A percentile compares a stretch with the other conserved stretches of the same genome.
Evolutionary conservation across 2,797 vertebrate genomes (phyloP).

Genomic region (Echiichthys vipera): DNA sequence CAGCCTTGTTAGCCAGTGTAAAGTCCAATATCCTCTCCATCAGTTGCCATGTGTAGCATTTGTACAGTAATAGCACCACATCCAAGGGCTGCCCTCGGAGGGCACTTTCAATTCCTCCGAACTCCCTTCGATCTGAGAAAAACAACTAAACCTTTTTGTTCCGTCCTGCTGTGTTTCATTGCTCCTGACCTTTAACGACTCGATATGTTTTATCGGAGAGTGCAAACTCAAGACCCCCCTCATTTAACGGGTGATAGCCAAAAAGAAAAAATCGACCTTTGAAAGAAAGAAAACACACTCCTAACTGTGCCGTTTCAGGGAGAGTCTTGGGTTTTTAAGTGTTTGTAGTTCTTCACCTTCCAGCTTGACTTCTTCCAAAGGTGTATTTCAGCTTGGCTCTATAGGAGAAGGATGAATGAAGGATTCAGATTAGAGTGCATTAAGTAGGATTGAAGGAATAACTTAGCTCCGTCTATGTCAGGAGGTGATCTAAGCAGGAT

Average conservation of each 20-base stretch:
- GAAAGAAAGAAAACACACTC: background rate
- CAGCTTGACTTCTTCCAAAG: background rate
- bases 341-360: slow-evolving; percentile 10
- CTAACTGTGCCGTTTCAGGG: background rate
- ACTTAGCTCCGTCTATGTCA: background rate
- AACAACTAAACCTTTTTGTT: slow-evolving; percentile 46
- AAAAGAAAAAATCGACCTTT: slow-evolving; percentile 20
- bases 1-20: slow-evolving; percentile 46
- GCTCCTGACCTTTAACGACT: slow-evolving; percentile 53
- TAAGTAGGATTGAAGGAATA: slow-evolving; percentile 17
- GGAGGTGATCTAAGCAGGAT: background rate
- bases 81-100: slow-evolving; percentile 26
- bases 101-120: slow-evolving; percentile 26
- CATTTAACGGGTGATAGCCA: slow-evolving; percentile 6
- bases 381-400: background rate
- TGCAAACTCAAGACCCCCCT: slow-evolving; percentile 3
- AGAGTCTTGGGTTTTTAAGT: slow-evolving; percentile 13
- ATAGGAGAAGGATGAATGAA: background rate
- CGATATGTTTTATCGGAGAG: slow-evolving; percentile 25
- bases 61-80: slow-evolving; percentile 45
- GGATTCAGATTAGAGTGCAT: slow-evolving; percentile 1
- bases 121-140: slow-evolving; percentile 13
- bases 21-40: slow-evolving; percentile 14
- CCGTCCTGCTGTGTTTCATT: slow-evolving; percentile 7
- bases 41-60: slow-evolving; percentile 12